Evolutionary conservation across 2,113 vertebrate genomes (phyloP), one percentile per base, ranked within the genome.

Genomic region (Gulo gulo): DNA sequence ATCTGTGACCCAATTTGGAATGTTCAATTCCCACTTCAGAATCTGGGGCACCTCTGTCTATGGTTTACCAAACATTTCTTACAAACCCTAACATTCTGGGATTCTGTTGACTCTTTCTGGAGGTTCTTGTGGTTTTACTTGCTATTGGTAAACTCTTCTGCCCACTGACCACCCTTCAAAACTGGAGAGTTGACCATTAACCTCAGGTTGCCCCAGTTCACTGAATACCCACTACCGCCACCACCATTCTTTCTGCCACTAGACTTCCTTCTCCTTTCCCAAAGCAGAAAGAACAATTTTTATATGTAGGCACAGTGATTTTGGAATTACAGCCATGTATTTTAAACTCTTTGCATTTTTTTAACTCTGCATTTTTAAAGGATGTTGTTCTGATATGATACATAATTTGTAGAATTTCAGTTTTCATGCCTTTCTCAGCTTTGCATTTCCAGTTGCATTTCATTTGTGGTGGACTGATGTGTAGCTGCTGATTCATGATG

Each of bases 361-460:
- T 63, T 14, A 86, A 73, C 34, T 74, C 39, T 71, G 39, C 39
- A 45, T 61, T 80, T 92, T 36, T 65, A 91, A 57, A 85, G 93
- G 36, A 47, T 52, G 23, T 45, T 14, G 14, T 65, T 59, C 71
- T 86, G 88, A 34, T 39, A 14, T n/a, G 31, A 34, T n/a, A 14
- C 31, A 21, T 93, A 42, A 21, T 80, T 88, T 74, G 31, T 76
- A 84, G 63, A 74, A 69, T 83, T 85, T 57, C 26, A 9, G 4
- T 85, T 76, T 93, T 85, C 23, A 92, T 84, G 89, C 39, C 88
- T 91, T 86, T 42, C 86, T 91, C 45, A 69, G 50, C n/a, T 61
- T 63, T 71, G 39, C 52, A 21, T 89, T 95, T 86, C 73, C 59
- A 91, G 29, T 82, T 63, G 71, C 16, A 55, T 93, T 88, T 91